Percentiles rank a stretch among this genome's conserved stretches.
These are phyloP conservation scores for Tenrec ecaudatus DNA, from an alignment of 2,113 vertebrate genomes.

Conservation along the genomic window DNA sequence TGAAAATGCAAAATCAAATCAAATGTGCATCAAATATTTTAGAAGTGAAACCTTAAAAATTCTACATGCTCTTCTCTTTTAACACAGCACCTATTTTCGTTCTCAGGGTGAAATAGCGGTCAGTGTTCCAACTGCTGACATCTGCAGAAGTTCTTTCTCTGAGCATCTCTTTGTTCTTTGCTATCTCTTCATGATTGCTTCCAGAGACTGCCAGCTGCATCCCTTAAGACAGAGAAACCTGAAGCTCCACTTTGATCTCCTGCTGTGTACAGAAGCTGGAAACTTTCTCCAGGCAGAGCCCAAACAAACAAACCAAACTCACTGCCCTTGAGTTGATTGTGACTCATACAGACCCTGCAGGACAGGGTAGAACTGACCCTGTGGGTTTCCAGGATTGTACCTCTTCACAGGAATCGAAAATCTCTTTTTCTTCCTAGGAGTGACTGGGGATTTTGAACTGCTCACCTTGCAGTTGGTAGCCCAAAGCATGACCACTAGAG, in stretches of 20 bases:
- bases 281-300: neutral
- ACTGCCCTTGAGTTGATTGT: no score
- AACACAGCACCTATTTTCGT: neutral
- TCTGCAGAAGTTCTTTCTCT: neutral
- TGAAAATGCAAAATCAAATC: slow-evolving; percentile 34
- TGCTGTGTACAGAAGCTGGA: no score
- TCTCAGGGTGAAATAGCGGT: neutral
- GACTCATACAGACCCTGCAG: no score
- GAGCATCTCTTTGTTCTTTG: neutral
- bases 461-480: no score
- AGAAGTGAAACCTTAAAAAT: slow-evolving; percentile 6
- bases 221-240: neutral
- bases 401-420: no score
- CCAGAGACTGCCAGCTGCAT: neutral
- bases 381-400: no score
- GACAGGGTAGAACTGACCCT: no score
- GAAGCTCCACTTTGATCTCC: neutral
- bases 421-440: no score
- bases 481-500: no score
- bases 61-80: slow-evolving; percentile 9
- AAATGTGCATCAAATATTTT: neutral
- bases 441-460: no score
- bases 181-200: neutral
- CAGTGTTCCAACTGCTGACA: neutral
- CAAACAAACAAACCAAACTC: no score